Percentiles rank a stretch among this genome's conserved stretches.
Conservation (phyloP, 2,888 invertebrate genomes). For the Automeris io region DNA sequence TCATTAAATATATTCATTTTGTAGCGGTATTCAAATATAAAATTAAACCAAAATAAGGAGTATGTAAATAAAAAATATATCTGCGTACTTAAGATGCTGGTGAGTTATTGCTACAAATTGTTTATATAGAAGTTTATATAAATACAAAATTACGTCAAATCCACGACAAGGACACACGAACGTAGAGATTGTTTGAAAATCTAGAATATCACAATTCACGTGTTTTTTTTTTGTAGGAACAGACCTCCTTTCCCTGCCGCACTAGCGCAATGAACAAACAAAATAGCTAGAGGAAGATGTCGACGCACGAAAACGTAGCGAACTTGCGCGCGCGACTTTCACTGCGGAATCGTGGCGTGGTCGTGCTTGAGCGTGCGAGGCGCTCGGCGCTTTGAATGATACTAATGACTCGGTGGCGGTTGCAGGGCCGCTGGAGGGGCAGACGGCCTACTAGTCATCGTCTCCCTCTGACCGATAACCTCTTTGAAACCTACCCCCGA, state of each 20-base stretch:
- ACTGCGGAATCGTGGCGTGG: conserved; percentile 50
- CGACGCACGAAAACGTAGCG: conserved; percentile 61
- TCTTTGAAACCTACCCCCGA: conserved; percentile 48
- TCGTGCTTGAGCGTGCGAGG: conserved; percentile 53
- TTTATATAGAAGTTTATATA: not conserved
- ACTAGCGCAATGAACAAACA: conserved; percentile 73
- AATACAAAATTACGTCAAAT: not conserved
- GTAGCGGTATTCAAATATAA: too few relatives aligned
- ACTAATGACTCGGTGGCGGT: conserved; percentile 41
- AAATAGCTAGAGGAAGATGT: conserved; percentile 71
- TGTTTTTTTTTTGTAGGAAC: conserved; percentile 52
- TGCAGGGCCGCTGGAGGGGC: conserved; percentile 38
- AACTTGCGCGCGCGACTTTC: conserved; percentile 70
- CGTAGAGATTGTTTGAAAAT: conserved; percentile 36
- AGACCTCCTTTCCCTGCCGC: conserved; percentile 74
- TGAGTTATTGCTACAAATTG: too few relatives aligned
- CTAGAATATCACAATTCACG: conserved; percentile 44
- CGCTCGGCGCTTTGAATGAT: conserved; percentile 55
- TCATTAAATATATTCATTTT: too few relatives aligned
- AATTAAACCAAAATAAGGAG: too few relatives aligned
- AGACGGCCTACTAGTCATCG: conserved; percentile 27
- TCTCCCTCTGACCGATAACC: conserved; percentile 51
- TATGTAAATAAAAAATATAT: too few relatives aligned
- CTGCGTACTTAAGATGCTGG: too few relatives aligned
- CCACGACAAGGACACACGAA: conserved; percentile 50